These are phyloP conservation scores for Linnaemya tessellans DNA, from an alignment of 2,888 invertebrate genomes.

Conservation along the genomic window DNA sequence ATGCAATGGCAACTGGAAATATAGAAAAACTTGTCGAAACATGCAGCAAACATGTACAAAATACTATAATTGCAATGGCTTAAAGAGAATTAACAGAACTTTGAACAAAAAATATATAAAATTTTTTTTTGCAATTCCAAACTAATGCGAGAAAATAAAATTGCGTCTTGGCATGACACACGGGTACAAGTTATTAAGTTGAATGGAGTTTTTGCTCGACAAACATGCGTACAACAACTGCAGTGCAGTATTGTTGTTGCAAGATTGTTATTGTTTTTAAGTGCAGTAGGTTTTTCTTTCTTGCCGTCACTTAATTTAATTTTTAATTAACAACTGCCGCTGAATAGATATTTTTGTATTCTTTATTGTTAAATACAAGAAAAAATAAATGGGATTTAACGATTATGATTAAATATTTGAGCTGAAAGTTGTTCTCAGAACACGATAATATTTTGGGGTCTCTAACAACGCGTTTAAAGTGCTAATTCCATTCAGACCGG, in stretches of 20 bases:
- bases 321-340: not conserved
- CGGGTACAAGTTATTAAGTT: slow-evolving; percentile 9
- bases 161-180: slow-evolving; percentile 40
- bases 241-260: not conserved
- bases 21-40: slow-evolving; percentile 47
- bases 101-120: slow-evolving; percentile 19
- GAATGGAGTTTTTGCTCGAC: not conserved
- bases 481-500: too few relatives aligned
- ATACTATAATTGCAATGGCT: slow-evolving; percentile 48
- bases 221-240: too few relatives aligned
- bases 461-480: too few relatives aligned
- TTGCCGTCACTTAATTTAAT: not conserved
- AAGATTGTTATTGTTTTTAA: not conserved
- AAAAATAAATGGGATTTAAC: too few relatives aligned
- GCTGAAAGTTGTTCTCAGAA: too few relatives aligned
- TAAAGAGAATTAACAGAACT: slow-evolving; percentile 16
- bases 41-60: slow-evolving; percentile 51
- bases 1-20: slow-evolving; percentile 1
- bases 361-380: too few relatives aligned
- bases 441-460: too few relatives aligned
- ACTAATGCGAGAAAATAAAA: not conserved
- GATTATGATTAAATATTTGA: too few relatives aligned
- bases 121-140: not conserved
- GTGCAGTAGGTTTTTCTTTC: too few relatives aligned
- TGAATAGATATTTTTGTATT: not conserved